Base-by-base conservation (phyloP, 2,113 vertebrate species). In the Tiliqua scincoides region DNA sequence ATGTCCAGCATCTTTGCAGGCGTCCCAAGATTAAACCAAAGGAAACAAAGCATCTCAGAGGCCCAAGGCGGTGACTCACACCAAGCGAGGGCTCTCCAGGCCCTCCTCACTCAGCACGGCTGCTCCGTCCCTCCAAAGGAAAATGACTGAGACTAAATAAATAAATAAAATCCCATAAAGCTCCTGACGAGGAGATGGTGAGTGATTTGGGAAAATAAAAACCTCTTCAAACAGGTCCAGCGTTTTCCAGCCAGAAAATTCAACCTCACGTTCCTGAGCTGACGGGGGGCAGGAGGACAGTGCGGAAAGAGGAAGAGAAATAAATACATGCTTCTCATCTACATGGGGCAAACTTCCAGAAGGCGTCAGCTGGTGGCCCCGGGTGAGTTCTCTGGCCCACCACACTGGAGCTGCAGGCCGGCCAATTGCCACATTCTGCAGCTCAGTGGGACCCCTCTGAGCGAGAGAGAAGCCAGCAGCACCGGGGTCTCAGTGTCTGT, bases 151-250 rank as follows among this genome's bases (percentile, higher is more conserved):
- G 88, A 76, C 75, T 78, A 93, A 93, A 94, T 93, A 95, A 95
- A 95, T 92, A 95, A 95, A 95, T 87, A 94, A 84, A 92, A 86
- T 92, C 89, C 94, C 91, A 92, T 93, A 92, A 91, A 94, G 93
- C 86, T 88, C 37, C 0, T 2, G 20, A 84, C 30, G 88, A 0
- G 1, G 87, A 77, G 90, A 88, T 90, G 94, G 83, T 93, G 94
- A 95, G 93, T 92, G 94, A 93, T 23, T 8, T 80, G 82, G 90
- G 93, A 93, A 90, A 0, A 91, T 87, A 79, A 88, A 93, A 95
- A 89, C 92, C 88, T 92, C 91, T 91, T 89, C 93, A 94, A 95
- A 94, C 91, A 93, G 30, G 54, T 73, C 87, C 59, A 12, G 87
- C 27, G 1, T 65, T 82, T 88, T 87, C 87, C 3, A 79, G 27